Base-by-base conservation (phyloP, 2,113 vertebrate genomes). In the Hymenochirus boettgeri region DNA sequence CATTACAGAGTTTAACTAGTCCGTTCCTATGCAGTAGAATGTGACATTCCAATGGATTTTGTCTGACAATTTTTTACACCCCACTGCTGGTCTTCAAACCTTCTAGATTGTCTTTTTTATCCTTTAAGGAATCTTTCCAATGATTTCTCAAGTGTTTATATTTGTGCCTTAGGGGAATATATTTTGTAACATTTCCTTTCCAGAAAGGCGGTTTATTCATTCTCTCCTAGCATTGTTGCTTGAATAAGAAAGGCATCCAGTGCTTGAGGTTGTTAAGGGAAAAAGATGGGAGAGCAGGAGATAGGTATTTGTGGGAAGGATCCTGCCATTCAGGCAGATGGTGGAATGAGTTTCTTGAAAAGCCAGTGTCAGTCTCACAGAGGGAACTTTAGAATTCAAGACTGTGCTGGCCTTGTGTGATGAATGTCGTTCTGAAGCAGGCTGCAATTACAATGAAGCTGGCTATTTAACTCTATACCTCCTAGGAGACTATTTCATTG, bases 291-390 rank as follows among this genome's bases (percentile, higher is more conserved):
- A 0, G 57, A 52, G 77, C 39, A 58, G 77, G 79, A 45, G 50
- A 45, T 55, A 73, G 79, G 73, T 51, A 3, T 13, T 73, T 64
- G 71, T 64, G 1, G 71, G 71, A 78, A 29, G 0, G 74, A 60
- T 74, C 70, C 77, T 80, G 74, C 79, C 79, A 83, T 84, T 82
- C 77, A 83, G 80, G 73, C 83, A 85, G 83, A 85, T 84, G 83
- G 83, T 72, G 69, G 66, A 83, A 74, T 72, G 74, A 69, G 62
- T 70, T 0, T 1, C 62, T 24, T 84, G 81, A 85, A 85, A 82
- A 82, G 83, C 73, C 65, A 66, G 76, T 85, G 83, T 83, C 83
- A 82, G 75, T 77, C 76, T 79, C 78, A 76, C 0, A 79, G 77
- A 75, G 76, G 0, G 65, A 75, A 83, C 76, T 79, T 81, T 66